Evolutionary conservation across 2,113 vertebrate species (phyloP).

Genomic region (Atrichornis clamosus): DNA sequence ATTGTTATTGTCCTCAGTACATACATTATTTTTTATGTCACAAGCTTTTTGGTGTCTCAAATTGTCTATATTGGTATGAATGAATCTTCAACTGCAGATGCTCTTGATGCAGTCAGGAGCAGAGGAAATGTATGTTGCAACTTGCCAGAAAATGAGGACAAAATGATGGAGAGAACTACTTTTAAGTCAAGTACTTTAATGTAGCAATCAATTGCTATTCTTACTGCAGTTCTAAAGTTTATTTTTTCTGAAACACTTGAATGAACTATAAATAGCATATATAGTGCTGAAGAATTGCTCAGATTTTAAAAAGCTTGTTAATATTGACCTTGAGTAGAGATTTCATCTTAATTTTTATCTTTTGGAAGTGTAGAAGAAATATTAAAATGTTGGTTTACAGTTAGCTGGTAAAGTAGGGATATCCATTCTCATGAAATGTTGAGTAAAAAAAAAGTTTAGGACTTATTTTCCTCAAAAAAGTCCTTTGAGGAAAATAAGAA

Average conservation of each 20-base stretch:
- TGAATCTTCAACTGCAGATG: not conserved
- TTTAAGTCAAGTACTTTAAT: not conserved
- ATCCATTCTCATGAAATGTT: not conserved
- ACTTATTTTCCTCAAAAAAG: too few relatives aligned
- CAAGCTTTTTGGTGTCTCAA: not conserved
- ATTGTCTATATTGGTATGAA: rapidly evolving
- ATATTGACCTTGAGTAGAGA: not conserved
- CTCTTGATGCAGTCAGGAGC: not conserved
- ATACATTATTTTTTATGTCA: not conserved
- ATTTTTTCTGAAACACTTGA: not conserved
- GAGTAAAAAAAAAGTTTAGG: not conserved
- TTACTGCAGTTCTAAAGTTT: not conserved
- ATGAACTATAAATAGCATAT: not conserved
- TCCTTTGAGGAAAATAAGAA: not conserved
- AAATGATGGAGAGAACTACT: not conserved
- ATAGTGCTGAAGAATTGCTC: not conserved
- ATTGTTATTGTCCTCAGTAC: too few relatives aligned
- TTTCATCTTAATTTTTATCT: not conserved
- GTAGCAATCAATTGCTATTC: not conserved
- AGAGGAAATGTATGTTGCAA: not conserved
- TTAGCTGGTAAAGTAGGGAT: not conserved
- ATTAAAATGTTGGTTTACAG: not conserved
- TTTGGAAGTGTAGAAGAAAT: not conserved
- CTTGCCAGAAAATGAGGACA: not conserved
- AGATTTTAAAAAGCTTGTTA: not conserved